A percentile compares a stretch with the other conserved stretches of the same genome.
These are phyloP conservation scores for Orthonyx spaldingii DNA, from an alignment of 2,113 vertebrate genomes.

Conservation along the genomic window DNA sequence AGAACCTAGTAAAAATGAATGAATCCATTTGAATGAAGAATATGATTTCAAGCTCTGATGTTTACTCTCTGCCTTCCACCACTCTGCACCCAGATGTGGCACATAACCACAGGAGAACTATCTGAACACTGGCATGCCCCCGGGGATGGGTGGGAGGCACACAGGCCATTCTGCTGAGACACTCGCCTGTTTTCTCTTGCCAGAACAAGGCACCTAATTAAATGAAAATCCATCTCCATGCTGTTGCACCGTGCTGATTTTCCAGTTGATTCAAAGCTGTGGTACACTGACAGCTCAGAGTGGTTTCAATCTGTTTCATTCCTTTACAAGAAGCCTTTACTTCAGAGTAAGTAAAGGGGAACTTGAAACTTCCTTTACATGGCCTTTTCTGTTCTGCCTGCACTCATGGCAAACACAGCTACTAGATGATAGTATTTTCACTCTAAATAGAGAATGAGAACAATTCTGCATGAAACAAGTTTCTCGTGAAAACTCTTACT, in stretches of 20 bases:
- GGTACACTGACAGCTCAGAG: background rate
- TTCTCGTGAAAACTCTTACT: background rate
- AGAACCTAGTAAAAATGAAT: background rate
- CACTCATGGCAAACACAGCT: background rate
- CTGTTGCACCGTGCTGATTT: background rate
- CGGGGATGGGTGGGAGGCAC: accelerated
- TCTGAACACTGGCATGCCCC: background rate
- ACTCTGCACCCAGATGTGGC: background rate
- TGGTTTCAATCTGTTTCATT: background rate
- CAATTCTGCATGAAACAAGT: background rate
- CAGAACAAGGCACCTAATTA: background rate
- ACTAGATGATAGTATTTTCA: background rate
- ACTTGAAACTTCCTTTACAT: background rate
- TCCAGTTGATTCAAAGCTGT: background rate
- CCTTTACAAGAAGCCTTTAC: background rate
- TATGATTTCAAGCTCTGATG: background rate
- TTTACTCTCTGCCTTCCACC: background rate
- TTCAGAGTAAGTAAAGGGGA: background rate
- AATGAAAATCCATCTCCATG: background rate
- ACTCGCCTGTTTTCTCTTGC: background rate
- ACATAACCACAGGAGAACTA: background rate
- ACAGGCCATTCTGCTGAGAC: background rate
- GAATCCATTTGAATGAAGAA: accelerated
- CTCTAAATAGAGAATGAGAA: background rate
- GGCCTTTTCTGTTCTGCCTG: background rate